Conservation (phyloP, 2,888 invertebrate genomes). For the Amphipoea lucens region DNA sequence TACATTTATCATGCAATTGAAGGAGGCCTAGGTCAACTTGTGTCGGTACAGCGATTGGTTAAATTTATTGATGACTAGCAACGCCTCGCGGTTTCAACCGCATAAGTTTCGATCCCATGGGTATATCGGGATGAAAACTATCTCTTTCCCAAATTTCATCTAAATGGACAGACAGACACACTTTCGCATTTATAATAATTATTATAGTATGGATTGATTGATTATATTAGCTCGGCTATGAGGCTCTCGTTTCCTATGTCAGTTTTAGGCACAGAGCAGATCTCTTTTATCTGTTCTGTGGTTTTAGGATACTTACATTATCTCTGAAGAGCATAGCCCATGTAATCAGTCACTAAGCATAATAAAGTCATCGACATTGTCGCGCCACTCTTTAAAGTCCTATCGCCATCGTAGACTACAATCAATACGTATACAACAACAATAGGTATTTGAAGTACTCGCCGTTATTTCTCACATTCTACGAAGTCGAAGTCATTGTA, state of each 20-base stretch:
- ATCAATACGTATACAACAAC: neutral
- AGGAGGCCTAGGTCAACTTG: constrained; percentile 12
- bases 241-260: neutral
- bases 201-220: constrained; percentile 8
- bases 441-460: neutral
- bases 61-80: constrained; percentile 9
- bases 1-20: constrained; percentile 11
- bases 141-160: too few relatives aligned
- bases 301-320: too few relatives aligned
- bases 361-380: neutral
- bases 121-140: too few relatives aligned
- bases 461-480: constrained; percentile 9
- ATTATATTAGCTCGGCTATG: neutral
- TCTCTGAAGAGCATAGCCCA: too few relatives aligned
- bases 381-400: neutral
- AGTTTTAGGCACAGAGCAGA: too few relatives aligned
- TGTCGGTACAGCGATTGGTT: constrained; percentile 7
- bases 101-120: too few relatives aligned
- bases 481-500: constrained; percentile 1
- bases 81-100: too few relatives aligned
- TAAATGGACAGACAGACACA: too few relatives aligned
- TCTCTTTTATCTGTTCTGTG: too few relatives aligned
- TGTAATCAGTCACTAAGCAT: neutral
- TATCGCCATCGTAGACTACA: neutral
- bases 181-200: too few relatives aligned